Evolutionary conservation across 2,113 vertebrate species (phyloP), one percentile per base, ranked within the genome.

Genomic region (Galeopterus variegatus): DNA sequence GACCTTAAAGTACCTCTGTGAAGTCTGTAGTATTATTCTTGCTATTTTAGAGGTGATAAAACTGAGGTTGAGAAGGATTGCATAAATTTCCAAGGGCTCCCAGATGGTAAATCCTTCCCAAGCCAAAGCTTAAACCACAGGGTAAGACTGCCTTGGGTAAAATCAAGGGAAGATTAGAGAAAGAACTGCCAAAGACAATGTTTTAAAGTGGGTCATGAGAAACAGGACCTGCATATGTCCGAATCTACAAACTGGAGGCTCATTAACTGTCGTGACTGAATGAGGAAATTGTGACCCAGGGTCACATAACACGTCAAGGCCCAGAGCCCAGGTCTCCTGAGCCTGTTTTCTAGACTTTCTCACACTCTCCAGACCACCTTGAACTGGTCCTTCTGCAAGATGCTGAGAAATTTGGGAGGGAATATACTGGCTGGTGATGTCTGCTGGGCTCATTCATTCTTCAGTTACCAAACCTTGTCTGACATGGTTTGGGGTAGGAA

Each of bases 11-110:
- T 83, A 36, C 11, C 36, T 92, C 56, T 62, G n/a, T 90, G 56
- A 76, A 82, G 7, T 33, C 6, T 62, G 28, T 73, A 26, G 28
- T 33, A 65, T 72, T 92, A 54, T 50, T 93, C 4, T 45, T 70
- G 21, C 26, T 84, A 72, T 77, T 83, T 79, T 60, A 88, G 15
- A 79, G 58, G 58, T 56, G 50, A 94, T 87, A 60, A 79, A 89
- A 84, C 33, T 54, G n/a, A 83, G 15, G 17, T 13, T 92, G 50
- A 50, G 56, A 75, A 2, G 52, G 14, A 81, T 70, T 58, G 58
- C 13, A 73, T 36, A 81, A 81, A 52, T 85, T 93, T 89, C 84
- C 65, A 67, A 90, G 21, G 0, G 69, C 72, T 85, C 67, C 24
- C 87, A 80, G 48, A 76, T 31, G 65, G 17, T 76, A 95, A 70